These are phyloP conservation scores for Leucopsar rothschildi DNA, from an alignment of 2,113 vertebrate genomes.

Conservation along the genomic window DNA sequence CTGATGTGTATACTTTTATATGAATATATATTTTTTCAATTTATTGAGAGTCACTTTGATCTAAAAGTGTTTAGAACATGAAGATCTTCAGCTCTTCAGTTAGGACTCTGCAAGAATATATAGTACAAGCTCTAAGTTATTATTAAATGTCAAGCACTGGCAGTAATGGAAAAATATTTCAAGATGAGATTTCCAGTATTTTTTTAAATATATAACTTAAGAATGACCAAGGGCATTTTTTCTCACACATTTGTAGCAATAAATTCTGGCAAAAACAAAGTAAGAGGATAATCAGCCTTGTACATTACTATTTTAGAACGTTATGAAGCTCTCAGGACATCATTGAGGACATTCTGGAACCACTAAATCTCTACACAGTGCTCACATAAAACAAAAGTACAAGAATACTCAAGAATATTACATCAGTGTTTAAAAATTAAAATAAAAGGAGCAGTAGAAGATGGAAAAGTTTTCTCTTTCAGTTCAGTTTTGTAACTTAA, in stretches of 20 bases:
- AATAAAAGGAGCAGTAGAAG: background rate
- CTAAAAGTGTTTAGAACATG: background rate
- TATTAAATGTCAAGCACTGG: background rate
- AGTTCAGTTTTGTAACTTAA: background rate
- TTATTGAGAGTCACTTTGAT: background rate
- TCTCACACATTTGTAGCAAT: background rate
- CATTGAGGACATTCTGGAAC: background rate
- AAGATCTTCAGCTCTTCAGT: background rate
- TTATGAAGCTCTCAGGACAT: background rate
- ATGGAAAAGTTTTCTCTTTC: background rate
- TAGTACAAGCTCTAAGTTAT: background rate
- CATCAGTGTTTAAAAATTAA: background rate
- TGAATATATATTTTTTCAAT: background rate
- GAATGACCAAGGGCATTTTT: background rate
- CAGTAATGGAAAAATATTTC: background rate
- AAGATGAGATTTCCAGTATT: background rate
- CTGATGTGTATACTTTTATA: rapidly evolving
- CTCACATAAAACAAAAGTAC: background rate
- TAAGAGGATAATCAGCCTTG: background rate
- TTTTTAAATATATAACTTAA: background rate
- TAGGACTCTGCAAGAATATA: background rate
- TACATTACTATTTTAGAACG: background rate
- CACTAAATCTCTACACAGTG: background rate
- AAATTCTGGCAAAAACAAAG: background rate
- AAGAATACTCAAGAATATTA: background rate